phyloP scores from a whole-genome alignment of 2,797 vertebrate genomes.

The Potorous gilbertii region DNA sequence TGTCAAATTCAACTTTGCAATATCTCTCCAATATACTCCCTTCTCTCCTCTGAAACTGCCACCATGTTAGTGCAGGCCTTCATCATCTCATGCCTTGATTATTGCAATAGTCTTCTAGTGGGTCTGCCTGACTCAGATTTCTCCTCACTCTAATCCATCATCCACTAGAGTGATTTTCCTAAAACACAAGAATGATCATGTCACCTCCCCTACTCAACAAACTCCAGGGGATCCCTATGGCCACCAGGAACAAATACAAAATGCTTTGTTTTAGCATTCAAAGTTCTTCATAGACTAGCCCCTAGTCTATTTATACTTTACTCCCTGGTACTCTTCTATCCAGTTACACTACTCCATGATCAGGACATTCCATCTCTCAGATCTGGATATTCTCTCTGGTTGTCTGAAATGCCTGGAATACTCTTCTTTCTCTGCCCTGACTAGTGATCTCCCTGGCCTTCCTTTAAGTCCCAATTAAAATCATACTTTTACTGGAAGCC shows the following conservation, averaged over 20 bases:
- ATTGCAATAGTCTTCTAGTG: neutral
- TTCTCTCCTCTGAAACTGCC: neutral
- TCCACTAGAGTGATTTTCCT: neutral
- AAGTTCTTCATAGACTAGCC: neutral
- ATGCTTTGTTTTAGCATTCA: neutral
- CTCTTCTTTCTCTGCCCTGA: neutral
- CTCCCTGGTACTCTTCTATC: too few species aligned
- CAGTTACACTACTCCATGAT: too few species aligned
- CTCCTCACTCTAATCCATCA: neutral
- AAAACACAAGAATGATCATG: neutral
- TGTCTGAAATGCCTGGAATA: neutral
- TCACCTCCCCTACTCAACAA: neutral
- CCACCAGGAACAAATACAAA: neutral
- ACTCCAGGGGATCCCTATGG: neutral
- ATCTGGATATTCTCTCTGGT: neutral
- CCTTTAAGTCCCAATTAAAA: neutral
- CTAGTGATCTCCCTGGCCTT: neutral
- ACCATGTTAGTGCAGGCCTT: neutral
- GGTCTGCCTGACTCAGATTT: neutral
- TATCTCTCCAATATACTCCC: neutral
- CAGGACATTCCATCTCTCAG: too few species aligned
- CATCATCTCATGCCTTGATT: neutral
- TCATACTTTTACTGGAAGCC: neutral
- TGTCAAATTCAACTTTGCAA: neutral
- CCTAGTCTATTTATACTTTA: neutral